Evolutionary conservation across 2,113 vertebrate species (phyloP).

Genomic region (Origma solitaria): DNA sequence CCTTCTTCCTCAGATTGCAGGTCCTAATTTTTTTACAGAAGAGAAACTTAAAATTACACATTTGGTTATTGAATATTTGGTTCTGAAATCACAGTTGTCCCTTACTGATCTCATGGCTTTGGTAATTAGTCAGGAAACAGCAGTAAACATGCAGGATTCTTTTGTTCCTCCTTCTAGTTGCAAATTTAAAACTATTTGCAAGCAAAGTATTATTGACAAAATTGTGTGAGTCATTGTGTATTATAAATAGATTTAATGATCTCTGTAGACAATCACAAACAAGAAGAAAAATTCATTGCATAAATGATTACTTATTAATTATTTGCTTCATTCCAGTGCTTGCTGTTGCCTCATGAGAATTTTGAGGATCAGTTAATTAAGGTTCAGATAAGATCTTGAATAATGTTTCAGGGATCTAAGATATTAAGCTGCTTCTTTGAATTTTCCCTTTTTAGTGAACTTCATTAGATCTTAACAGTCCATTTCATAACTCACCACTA

Average conservation of each 20-base stretch:
- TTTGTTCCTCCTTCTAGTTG: background rate
- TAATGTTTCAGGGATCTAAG: background rate
- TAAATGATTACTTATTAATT: constrained; percentile 31
- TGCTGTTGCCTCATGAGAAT: background rate
- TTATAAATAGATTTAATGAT: constrained; percentile 47
- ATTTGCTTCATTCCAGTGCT: background rate
- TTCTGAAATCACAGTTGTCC: background rate
- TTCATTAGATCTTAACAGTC: background rate
- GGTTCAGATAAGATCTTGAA: background rate
- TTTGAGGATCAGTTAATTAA: constrained; percentile 40
- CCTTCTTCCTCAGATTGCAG: background rate
- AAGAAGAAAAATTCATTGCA: constrained; percentile 28
- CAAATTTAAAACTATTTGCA: background rate
- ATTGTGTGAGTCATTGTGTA: background rate
- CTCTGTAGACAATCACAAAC: background rate
- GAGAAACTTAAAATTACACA: background rate
- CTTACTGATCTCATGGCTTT: background rate
- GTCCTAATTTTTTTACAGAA: background rate
- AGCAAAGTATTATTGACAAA: constrained; percentile 28
- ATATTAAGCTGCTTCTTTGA: background rate
- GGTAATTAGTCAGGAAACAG: background rate
- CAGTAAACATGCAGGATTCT: background rate
- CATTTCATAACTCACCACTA: constrained; percentile 3
- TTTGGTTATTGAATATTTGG: background rate
- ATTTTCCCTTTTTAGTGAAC: background rate